Evolutionary conservation across 2,888 invertebrate genomes (phyloP), one percentile per base, ranked within the genome.

Genomic region (Xylota sylvarum): DNA sequence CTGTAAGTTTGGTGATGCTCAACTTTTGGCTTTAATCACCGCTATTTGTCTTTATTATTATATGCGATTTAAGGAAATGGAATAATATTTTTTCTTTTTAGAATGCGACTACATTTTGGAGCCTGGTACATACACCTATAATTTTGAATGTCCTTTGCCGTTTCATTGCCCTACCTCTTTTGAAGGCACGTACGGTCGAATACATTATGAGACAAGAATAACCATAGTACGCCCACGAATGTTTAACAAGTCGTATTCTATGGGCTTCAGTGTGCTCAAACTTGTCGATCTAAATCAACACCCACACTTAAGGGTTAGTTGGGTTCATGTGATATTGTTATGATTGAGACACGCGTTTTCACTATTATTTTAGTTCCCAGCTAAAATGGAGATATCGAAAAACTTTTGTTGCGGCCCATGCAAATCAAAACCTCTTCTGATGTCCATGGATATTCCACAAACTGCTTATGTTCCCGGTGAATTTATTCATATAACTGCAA

Each of bases 141-240:
- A 92, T 0, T 94, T 94, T 89, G 90, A 93, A 40, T 93, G 93
- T 48, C 91, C 90, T 4, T 89, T 94, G 27, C 94, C 94, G 0
- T 58, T 67, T 0, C 90, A 91, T 37, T 93, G 93, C 60, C 94
- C 94, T 0, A 93, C 94, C 0, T 93, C 94, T 0, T 94, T 93
- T 88, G 94, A 94, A 81, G 93, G 93, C 0, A 64, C 88, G 0
- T 87, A 92, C 7, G 94, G 94, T 0, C 93, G 93, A 64, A 91
- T 94, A 40, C 91, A 95, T 3, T 96, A 96, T 90, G 93, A 94
- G 90, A 89, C 90, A 0, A 89, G 95, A 91, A 96, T 96, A 0
- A 95, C 94, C 0, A 93, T 98, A 12, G 96, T 97, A 90, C 94
- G 96, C 9, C 97, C 97, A 17, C 97, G 97, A 96, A 97, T 96